Percentiles rank a stretch among this genome's conserved stretches.
phyloP scores from a whole-genome alignment of 2,797 vertebrate genomes.

The Tokudaia tokunoshimensis region DNA sequence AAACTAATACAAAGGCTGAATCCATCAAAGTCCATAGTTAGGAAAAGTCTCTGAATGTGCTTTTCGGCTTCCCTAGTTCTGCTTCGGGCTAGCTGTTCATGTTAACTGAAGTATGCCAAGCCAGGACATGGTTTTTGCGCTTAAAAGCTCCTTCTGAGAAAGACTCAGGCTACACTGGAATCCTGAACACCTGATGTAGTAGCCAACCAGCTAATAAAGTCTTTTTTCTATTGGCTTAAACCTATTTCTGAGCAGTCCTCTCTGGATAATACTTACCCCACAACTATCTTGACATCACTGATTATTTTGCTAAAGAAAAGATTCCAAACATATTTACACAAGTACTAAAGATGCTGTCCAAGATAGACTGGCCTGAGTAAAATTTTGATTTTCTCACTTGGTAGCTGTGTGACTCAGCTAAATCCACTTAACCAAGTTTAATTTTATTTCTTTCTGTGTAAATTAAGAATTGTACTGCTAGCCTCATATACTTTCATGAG shows the following conservation, averaged over 20 bases:
- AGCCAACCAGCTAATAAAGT: background rate
- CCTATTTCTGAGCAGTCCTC: background rate
- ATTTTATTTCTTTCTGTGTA: background rate
- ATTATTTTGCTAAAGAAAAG: conserved; percentile 42
- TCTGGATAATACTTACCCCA: background rate
- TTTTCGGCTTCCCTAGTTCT: background rate
- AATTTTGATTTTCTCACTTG: background rate
- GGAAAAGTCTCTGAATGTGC: background rate
- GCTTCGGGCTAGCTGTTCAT: background rate
- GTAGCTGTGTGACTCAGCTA: background rate
- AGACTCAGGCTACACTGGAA: background rate
- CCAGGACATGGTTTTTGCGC: background rate
- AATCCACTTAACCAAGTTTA: background rate
- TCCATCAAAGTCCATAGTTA: background rate
- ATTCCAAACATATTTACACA: background rate
- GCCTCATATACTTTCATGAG: background rate
- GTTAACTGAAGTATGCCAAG: background rate
- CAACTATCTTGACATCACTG: background rate
- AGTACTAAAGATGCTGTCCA: background rate
- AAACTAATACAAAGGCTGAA: background rate
- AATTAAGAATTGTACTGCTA: background rate
- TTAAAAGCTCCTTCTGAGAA: background rate
- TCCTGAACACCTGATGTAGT: too few species aligned
- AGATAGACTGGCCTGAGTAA: background rate
- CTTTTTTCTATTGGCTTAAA: background rate